Evolutionary conservation across 2,888 invertebrate genomes (phyloP).

Genomic region (Autographa pulchrina): DNA sequence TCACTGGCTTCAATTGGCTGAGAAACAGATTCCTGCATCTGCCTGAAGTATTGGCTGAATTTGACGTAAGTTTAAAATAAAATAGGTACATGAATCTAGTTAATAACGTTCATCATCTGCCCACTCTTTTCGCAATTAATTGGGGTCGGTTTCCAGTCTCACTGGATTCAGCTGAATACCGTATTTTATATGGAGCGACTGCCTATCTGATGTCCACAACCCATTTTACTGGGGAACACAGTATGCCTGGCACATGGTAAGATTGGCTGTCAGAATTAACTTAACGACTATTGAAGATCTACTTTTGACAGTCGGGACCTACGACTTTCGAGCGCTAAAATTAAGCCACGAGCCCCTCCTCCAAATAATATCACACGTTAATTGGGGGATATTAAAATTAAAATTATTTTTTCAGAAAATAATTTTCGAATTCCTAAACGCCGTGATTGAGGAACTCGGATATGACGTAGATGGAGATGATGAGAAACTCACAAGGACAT

Average conservation of each 20-base stretch:
- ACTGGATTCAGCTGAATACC: no score
- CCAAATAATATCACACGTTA: background rate
- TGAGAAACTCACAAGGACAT: constrained; percentile 74
- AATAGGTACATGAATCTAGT: background rate
- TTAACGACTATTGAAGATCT: no score
- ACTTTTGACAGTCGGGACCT: no score
- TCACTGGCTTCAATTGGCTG: constrained; percentile 81
- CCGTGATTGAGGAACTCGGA: constrained; percentile 72
- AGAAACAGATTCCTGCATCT: constrained; percentile 81
- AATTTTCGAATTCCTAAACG: constrained; percentile 69
- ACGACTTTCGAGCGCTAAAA: no score
- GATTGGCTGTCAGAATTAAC: no score
- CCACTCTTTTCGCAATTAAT: no score
- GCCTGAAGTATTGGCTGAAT: constrained; percentile 71
- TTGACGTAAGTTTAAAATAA: constrained; percentile 73
- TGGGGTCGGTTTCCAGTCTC: no score
- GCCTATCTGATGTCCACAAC: no score
- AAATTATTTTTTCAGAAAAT: constrained; percentile 64
- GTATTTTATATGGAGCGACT: no score
- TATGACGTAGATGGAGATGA: constrained; percentile 66
- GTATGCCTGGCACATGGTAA: no score
- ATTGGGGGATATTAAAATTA: background rate
- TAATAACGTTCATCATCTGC: background rate
- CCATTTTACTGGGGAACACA: no score
- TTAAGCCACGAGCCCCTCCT: no score